phyloP scores from a whole-genome alignment of 2,888 invertebrate species.

The Trypoxylon attenuatum region DNA sequence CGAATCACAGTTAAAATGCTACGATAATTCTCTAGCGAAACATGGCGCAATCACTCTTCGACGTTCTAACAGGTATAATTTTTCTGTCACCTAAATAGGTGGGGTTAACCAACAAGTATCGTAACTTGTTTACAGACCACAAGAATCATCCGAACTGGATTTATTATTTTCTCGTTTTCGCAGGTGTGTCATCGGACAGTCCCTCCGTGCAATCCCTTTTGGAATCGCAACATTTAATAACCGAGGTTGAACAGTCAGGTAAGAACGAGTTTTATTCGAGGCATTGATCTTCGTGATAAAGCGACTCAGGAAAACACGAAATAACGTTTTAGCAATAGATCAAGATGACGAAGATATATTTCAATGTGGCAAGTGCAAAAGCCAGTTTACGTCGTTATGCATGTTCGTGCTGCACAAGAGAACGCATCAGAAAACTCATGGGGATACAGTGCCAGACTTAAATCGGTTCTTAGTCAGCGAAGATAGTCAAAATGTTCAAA shows the following conservation, averaged over 20 bases:
- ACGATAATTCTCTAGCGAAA: conserved; percentile 38
- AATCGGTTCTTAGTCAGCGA: conserved; percentile 68
- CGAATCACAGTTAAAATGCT: conserved; percentile 43
- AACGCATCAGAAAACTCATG: conserved; percentile 68
- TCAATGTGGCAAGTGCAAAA: conserved; percentile 83
- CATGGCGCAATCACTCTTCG: conserved; percentile 72
- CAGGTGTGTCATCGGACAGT: conserved; percentile 69
- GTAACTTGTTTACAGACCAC: conserved; percentile 14
- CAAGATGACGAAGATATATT: conserved; percentile 81
- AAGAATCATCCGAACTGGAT: not conserved
- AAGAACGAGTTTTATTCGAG: conserved; percentile 15
- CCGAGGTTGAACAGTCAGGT: conserved; percentile 71
- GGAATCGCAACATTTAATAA: conserved; percentile 68
- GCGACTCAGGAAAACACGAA: not conserved
- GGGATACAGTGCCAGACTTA: conserved; percentile 68
- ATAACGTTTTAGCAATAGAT: conserved; percentile 59
- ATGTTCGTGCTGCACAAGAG: conserved; percentile 80
- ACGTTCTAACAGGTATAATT: conserved; percentile 68
- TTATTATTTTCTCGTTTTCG: conserved; percentile 5
- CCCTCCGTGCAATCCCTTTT: conserved; percentile 69
- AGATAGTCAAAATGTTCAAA: conserved; percentile 58
- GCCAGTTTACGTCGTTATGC: conserved; percentile 79
- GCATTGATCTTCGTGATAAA: not conserved
- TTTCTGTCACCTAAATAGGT: conserved; percentile 36
- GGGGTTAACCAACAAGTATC: conserved; percentile 49